Conservation (phyloP, 1,140 invertebrate genomes). For the Conus ventricosus region DNA sequence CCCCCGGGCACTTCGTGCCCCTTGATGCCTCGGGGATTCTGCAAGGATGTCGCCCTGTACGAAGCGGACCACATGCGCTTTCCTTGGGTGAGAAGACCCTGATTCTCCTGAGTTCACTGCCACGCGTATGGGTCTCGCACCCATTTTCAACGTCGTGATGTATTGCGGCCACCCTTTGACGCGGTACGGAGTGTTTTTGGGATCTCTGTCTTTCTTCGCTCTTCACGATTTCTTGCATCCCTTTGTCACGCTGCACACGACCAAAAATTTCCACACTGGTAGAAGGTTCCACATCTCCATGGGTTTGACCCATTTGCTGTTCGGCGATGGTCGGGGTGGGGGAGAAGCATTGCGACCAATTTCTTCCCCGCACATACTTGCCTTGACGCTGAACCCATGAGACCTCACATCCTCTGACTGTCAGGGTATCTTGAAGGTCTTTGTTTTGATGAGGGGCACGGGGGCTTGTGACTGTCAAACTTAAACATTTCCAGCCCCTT, state of each 20-base stretch:
- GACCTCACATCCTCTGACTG: not conserved
- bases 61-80: slow-evolving; percentile 59
- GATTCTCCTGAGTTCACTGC: not conserved
- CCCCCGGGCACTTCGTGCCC: slow-evolving; percentile 45
- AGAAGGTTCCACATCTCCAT: not conserved
- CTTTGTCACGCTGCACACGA: not conserved
- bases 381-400: slow-evolving; percentile 11
- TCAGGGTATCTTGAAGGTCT: slow-evolving; percentile 33
- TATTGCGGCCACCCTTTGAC: not conserved
- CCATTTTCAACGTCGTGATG: not conserved
- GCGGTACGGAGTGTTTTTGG: not conserved
- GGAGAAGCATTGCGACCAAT: slow-evolving; percentile 22
- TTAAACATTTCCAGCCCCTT: too few relatives aligned
- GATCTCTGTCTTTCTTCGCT: not conserved
- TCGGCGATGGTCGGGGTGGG: slow-evolving; percentile 24
- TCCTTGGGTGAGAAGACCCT: slow-evolving; percentile 5
- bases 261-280: too few relatives aligned
- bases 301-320: not conserved
- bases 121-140: not conserved
- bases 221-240: not conserved
- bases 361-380: not conserved
- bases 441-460: slow-evolving; percentile 41
- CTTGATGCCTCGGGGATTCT: slow-evolving; percentile 64
- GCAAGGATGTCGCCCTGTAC: slow-evolving; percentile 60
- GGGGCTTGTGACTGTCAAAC: slow-evolving; percentile 76